Conservation (phyloP, 2,797 vertebrate species). For the Karalla daura region DNA sequence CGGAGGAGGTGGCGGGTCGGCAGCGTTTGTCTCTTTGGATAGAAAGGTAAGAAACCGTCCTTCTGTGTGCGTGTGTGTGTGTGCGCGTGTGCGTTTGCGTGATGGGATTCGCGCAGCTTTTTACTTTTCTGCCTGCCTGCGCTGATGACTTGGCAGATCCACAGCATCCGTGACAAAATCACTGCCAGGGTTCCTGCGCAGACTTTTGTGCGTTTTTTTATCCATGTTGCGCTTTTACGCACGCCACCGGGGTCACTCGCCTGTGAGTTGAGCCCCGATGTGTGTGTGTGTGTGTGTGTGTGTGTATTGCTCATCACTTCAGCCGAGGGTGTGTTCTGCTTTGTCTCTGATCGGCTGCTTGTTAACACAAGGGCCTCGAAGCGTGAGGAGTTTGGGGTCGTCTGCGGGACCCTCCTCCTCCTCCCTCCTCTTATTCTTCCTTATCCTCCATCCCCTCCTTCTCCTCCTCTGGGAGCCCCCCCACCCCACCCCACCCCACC, state of each 20-base stretch:
- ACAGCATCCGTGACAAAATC: not conserved
- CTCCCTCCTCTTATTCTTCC: too few species aligned
- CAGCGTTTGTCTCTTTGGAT: slow-evolving; percentile 1
- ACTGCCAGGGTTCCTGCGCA: not conserved
- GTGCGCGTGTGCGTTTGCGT: too few species aligned
- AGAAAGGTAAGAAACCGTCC: not conserved
- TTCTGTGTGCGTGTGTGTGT: too few species aligned
- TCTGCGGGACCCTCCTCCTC: not conserved
- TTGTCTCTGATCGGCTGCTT: slow-evolving; percentile 29
- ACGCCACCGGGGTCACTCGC: not conserved
- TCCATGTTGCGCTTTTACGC: slow-evolving; percentile 47
- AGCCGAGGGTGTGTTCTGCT: slow-evolving; percentile 38
- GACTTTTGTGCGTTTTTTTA: not conserved
- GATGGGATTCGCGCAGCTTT: too few species aligned
- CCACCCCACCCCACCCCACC: too few species aligned
- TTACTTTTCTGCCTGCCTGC: not conserved
- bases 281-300: not conserved
- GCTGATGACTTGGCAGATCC: slow-evolving; percentile 38
- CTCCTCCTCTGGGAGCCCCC: too few species aligned
- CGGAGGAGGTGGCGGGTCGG: too few species aligned
- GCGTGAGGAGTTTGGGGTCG: slow-evolving; percentile 50
- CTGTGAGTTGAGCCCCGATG: slow-evolving; percentile 4
- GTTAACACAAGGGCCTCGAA: slow-evolving; percentile 52
- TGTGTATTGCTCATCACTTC: slow-evolving; percentile 6
- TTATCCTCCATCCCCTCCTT: too few species aligned